Evolutionary conservation across 1,140 invertebrate species (phyloP), one percentile per base, ranked within the genome.

Genomic region (Papilio machaon): DNA sequence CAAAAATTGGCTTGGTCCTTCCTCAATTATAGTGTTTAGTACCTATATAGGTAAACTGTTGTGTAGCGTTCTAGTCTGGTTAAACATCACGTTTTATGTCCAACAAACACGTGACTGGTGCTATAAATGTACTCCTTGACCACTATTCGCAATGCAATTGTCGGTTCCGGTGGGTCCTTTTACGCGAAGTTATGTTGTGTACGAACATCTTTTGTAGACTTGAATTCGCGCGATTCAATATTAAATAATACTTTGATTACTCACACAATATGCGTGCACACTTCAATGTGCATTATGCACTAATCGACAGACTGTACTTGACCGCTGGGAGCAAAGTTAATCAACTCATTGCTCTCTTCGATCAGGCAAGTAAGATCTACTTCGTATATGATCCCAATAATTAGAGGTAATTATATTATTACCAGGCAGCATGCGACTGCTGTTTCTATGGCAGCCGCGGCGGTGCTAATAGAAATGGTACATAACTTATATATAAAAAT

Each of bases 41-140:
- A n/a, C n/a, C n/a, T n/a, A n/a, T n/a, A 60, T 60, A n/a, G 7
- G 58, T 58, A n/a, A 58, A 58, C 6, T 58, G 54, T 58, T 58
- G 17, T 13, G 23, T 30, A 64, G 60, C 19, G 60, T 30, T 60
- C n/a, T 64, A 64, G 60, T 30, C 64, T 35, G 4, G 64, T 70
- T 58, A 58, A 4, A 30, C 13, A 70, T 35, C 5, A 35, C 64
- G 30, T 70, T 70, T 15, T 9, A 70, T 17, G 11, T 70, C 23
- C 30, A 70, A 30, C 11, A 11, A 38, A 30, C 23, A 70, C 30
- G 64, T 70, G 23, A 70, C 11, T 64, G 60, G 60, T 64, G 19
- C 23, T 70, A 70, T 70, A 35, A 70, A 38, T 70, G 13, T 38
- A 30, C 64, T 70, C 64, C 64, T 70, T 70, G 30, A 70, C 64